Evolutionary conservation across 2,888 invertebrate species (phyloP), one percentile per base, ranked within the genome.

Genomic region (Anthoptus insignis): DNA sequence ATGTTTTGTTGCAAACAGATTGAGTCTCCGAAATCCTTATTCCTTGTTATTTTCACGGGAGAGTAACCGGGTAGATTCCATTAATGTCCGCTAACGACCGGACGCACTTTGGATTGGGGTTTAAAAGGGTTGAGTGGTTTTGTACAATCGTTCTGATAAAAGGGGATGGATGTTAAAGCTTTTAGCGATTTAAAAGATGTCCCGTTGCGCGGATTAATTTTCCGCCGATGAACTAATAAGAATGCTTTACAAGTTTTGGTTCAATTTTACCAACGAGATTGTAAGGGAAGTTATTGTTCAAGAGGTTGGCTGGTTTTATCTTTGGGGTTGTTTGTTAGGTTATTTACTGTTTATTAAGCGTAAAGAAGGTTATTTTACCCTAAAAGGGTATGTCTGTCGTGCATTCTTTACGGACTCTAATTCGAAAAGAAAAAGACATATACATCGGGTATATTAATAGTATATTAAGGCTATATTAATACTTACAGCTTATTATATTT

Each of bases 71-170:
- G 81, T 87, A 85, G 85, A 90, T 91, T 88, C 90, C 91, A 91
- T 93, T 92, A 92, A 91, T 92, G 92, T 87, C 86, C 86, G 83
- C 91, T 93, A 92, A 93, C 92, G 91, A 92, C 91, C 92, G 89
- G 87, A 90, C 90, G 88, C 88, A 87, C 89, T 91, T 85, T 81
- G 89, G 87, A 90, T 89, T 91, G 88, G 87, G 92, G 86, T 89
- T 90, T 90, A 90, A 93, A 93, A 92, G 92, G 92, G 92, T 92
- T 91, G 91, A 91, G 91, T 89, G 92, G 89, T 90, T 90, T 91
- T 87, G 89, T 90, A 91, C 89, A 91, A 91, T 91, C 89, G 86
- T 85, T 83, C 87, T 86, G 89, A 89, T 89, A 90, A 89, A 90
- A 88, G 85, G 85, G 89, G 84, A 86, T 85, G 81, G 82, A 87